Base-by-base conservation (phyloP, 2,113 vertebrate species). In the Chaetodon auriga region DNA sequence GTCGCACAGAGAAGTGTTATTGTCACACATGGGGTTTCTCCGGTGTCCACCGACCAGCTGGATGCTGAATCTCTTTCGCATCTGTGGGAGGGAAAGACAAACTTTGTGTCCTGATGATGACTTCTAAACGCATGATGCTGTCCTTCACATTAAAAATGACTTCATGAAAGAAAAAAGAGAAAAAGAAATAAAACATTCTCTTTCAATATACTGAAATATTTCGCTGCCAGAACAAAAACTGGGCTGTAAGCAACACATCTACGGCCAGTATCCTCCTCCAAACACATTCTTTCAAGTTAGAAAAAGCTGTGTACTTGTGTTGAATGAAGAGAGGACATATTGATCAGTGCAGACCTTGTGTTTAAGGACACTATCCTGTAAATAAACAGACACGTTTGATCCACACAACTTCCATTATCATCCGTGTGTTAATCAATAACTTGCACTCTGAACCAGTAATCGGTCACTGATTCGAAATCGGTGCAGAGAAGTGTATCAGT, bases 211-310 rank as follows among this genome's bases (percentile, higher is more conserved):
- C 10, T 54, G 12, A 78, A 69, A 43, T 41, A 64, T 51, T n/a
- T 51, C 36, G 15, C 55, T 38, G 69, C 51, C 64, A 68, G n/a
- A 54, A 23, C 46, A 61, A 51, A 68, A 75, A 60, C 58, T 21
- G 25, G 41, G n/a, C 30, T 18, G 45, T 1, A 23, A 65, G 13
- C 15, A 57, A 23, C 15, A 25, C 23, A 61, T 61, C 16, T 41
- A 11, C 49, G 12, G n/a, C 8, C 16, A 3, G 1, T 68, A 15
- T 41, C 16, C 54, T 23, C 23, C 58, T 66, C 21, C 13, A 35
- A 55, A 41, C 36, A 43, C 30, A 61, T 43, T 48, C 35, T 43
- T 62, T 46, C 7, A 68, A 61, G 45, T 14, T 61, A 14, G 36
- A 16, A 18, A 4, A 68, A 72, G 23, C 21, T 71, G 5, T n/a